Percentiles rank a stretch among this genome's conserved stretches.
Evolutionary conservation across 2,888 invertebrate genomes (phyloP).

Genomic region (Diachrysia chrysitis): DNA sequence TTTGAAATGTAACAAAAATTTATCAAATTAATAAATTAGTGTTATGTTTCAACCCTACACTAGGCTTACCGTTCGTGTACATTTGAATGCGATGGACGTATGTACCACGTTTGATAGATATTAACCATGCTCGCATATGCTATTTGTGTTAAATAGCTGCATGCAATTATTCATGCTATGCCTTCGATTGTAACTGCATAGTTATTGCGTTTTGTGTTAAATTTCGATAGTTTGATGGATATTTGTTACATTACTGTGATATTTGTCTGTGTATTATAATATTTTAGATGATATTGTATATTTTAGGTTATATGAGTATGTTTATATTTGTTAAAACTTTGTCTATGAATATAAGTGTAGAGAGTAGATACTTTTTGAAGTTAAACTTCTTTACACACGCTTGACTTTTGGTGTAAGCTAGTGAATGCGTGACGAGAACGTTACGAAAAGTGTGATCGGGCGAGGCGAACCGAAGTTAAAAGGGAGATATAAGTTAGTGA

Average conservation of each 20-base stretch:
- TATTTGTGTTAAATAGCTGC: conserved; percentile 34
- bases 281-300: too few relatives aligned
- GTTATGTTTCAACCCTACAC: conserved; percentile 44
- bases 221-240: conserved; percentile 11
- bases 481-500: too few relatives aligned
- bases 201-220: conserved; percentile 27
- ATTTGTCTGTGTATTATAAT: background rate
- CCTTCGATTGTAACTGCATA: conserved; percentile 31
- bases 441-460: too few relatives aligned
- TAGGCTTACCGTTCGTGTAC: conserved; percentile 27
- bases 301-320: too few relatives aligned
- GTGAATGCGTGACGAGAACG: too few relatives aligned
- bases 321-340: too few relatives aligned
- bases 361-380: too few relatives aligned
- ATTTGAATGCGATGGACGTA: conserved; percentile 55
- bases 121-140: conserved; percentile 45
- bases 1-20: background rate
- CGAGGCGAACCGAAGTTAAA: too few relatives aligned
- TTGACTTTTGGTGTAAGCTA: too few relatives aligned
- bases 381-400: too few relatives aligned
- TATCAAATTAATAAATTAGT: background rate
- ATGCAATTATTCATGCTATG: conserved; percentile 43
- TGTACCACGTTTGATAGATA: conserved; percentile 54
- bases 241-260: conserved; percentile 3
- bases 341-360: too few relatives aligned